Conservation (phyloP, 2,113 vertebrate genomes). For the Agapornis roseicollis region DNA sequence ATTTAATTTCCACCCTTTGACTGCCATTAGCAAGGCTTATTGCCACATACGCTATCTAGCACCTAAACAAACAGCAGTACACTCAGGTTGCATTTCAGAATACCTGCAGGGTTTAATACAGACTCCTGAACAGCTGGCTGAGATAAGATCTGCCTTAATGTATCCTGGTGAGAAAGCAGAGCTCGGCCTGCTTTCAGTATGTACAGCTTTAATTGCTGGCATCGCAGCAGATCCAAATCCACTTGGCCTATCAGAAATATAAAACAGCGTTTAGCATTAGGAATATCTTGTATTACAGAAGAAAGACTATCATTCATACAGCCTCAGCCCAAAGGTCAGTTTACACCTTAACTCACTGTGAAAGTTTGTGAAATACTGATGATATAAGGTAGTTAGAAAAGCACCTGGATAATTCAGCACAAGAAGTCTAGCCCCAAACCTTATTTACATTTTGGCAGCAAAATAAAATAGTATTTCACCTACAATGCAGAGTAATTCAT, state of each 20-base stretch:
- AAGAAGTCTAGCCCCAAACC: neutral
- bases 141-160: slow-evolving; percentile 92
- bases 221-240: slow-evolving; percentile 88
- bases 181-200: slow-evolving; percentile 92
- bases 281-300: neutral
- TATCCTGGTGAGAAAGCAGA: slow-evolving; percentile 93
- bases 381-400: neutral
- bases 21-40: neutral
- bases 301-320: neutral
- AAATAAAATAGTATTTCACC: neutral
- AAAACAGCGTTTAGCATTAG: neutral
- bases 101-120: slow-evolving; percentile 79
- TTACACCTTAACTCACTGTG: neutral
- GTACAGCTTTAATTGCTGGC: slow-evolving; percentile 93
- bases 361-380: neutral
- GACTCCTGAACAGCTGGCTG: slow-evolving; percentile 88
- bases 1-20: neutral
- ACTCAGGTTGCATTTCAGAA: neutral
- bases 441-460: neutral
- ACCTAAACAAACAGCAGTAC: neutral
- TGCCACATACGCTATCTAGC: neutral
- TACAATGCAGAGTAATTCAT: neutral
- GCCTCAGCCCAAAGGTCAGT: neutral
- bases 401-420: neutral
- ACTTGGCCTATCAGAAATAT: slow-evolving; percentile 84